Percentiles rank a stretch among this genome's conserved stretches.
phyloP scores from a whole-genome alignment of 2,797 vertebrate species.

The Ptychobarbus kaznakovi region DNA sequence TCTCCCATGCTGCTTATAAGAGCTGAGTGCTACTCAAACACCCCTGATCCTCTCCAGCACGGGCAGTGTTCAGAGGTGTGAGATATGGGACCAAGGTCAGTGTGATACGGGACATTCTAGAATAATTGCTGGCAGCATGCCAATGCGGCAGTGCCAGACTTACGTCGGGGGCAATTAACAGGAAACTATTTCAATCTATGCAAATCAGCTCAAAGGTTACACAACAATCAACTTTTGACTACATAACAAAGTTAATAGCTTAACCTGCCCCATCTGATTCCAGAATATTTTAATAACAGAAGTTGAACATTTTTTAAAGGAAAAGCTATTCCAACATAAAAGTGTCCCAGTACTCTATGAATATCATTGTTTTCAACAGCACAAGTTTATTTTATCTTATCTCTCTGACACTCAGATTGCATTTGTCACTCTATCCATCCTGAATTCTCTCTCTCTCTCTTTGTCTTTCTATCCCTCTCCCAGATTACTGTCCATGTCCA shows the following conservation, averaged over 20 bases:
- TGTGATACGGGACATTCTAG: conserved; percentile 33
- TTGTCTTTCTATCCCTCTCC: conserved; percentile 50
- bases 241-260: background rate
- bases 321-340: background rate
- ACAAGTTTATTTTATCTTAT: background rate
- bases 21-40: conserved; percentile 28
- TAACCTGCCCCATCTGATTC: background rate
- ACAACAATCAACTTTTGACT: conserved; percentile 1
- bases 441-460: conserved; percentile 40
- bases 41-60: conserved; percentile 27
- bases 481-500: conserved; percentile 74
- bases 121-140: conserved; percentile 26
- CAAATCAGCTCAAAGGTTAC: conserved; percentile 23
- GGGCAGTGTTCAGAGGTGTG: conserved; percentile 29
- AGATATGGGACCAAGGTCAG: conserved; percentile 50
- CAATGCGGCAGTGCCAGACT: conserved; percentile 26
- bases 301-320: background rate
- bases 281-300: background rate
- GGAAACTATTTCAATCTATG: conserved; percentile 7
- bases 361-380: background rate
- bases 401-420: background rate
- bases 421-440: background rate
- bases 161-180: conserved; percentile 19
- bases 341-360: background rate
- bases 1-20: conserved; percentile 23